Conservation (phyloP, 64 coral and sea anemone species). For the Dendrophyllia cribrosa region DNA sequence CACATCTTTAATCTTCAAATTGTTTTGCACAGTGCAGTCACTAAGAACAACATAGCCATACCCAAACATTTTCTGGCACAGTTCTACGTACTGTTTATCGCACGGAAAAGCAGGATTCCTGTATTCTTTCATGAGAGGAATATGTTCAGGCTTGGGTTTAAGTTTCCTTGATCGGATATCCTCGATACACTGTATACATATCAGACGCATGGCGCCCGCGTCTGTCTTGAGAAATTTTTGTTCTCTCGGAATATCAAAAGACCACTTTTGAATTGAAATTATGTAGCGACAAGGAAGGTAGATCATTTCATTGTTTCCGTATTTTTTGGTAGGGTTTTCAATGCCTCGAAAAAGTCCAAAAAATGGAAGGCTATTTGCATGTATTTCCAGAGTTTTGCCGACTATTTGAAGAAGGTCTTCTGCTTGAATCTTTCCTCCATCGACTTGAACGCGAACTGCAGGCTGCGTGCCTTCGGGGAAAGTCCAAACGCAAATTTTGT, state of each 20-base stretch:
- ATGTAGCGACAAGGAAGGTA: slow-evolving; percentile 84
- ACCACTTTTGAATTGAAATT: slow-evolving; percentile 92
- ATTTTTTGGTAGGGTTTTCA: slow-evolving; percentile 83
- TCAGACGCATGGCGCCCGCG: slow-evolving; percentile 69
- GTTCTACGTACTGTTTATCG: slow-evolving; percentile 91
- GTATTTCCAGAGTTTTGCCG: slow-evolving; percentile 51
- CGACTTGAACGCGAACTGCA: slow-evolving; percentile 76
- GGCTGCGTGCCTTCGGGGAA: slow-evolving; percentile 86
- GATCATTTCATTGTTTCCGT: slow-evolving; percentile 81
- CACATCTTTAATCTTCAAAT: slow-evolving; percentile 85
- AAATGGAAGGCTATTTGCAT: slow-evolving; percentile 71
- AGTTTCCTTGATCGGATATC: slow-evolving; percentile 69
- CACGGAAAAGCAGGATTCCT: slow-evolving; percentile 81
- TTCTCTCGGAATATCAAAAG: slow-evolving; percentile 89
- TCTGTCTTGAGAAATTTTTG: slow-evolving; percentile 79
- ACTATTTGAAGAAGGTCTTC: slow-evolving; percentile 76
- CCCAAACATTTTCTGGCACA: slow-evolving; percentile 88
- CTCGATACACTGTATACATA: slow-evolving; percentile 75
- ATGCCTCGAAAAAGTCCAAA: slow-evolving; percentile 88
- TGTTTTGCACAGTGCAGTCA: slow-evolving; percentile 80
- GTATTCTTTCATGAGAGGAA: slow-evolving; percentile 72
- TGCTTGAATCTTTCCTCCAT: slow-evolving; percentile 65
- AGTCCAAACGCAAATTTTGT: slow-evolving; percentile 90
- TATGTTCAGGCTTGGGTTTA: slow-evolving; percentile 73
- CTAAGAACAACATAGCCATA: slow-evolving; percentile 77